Evolutionary conservation across 1,140 invertebrate species (phyloP).

Genomic region (Pissodes strobi): DNA sequence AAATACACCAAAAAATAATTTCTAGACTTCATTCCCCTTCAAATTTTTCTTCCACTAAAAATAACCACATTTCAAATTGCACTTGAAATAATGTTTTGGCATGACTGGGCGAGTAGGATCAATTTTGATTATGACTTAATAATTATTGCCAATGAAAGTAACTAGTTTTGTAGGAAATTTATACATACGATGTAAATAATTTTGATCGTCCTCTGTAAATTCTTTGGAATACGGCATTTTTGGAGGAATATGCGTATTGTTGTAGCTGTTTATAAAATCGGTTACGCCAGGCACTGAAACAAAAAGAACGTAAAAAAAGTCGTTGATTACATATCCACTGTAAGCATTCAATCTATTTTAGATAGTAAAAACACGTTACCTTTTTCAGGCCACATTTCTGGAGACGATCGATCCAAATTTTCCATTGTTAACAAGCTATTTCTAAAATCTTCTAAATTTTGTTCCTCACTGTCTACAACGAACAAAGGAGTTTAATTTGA

Average conservation of each 20-base stretch:
- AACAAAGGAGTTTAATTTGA: conserved; percentile 42
- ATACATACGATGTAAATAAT: conserved; percentile 74
- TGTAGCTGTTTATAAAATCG: conserved; percentile 66
- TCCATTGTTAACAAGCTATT: conserved; percentile 81
- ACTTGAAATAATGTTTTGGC: too few relatives aligned
- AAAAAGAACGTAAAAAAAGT: conserved; percentile 14
- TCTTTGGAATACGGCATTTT: conserved; percentile 62
- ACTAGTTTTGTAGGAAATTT: too few relatives aligned
- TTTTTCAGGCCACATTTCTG: conserved; percentile 92
- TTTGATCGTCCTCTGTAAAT: conserved; percentile 68
- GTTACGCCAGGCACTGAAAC: conserved; percentile 71
- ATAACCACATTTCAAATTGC: too few relatives aligned
- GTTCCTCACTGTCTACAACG: conserved; percentile 47
- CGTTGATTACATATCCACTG: not conserved
- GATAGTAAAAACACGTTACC: conserved; percentile 66
- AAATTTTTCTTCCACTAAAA: too few relatives aligned
- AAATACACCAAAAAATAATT: too few relatives aligned
- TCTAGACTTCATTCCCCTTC: too few relatives aligned
- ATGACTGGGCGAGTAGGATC: too few relatives aligned
- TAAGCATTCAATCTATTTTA: conserved; percentile 9
- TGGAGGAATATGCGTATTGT: conserved; percentile 57
- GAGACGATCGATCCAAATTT: conserved; percentile 86
- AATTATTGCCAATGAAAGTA: too few relatives aligned
- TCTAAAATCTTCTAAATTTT: conserved; percentile 61
- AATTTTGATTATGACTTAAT: too few relatives aligned